phyloP scores from a whole-genome alignment of 2,113 vertebrate species.

The Fregata magnificens region DNA sequence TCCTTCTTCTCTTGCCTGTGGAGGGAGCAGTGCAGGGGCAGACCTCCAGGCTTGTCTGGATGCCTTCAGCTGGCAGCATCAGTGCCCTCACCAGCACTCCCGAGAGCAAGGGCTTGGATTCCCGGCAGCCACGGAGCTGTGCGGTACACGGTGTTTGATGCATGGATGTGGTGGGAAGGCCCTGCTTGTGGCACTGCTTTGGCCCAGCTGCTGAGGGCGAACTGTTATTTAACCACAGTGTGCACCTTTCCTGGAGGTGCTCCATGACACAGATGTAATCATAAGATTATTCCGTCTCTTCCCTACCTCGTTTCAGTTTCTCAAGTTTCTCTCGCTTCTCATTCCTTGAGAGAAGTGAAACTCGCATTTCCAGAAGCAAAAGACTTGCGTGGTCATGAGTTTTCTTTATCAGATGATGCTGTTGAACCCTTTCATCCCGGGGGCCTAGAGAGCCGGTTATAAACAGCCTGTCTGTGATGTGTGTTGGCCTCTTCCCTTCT shows the following conservation, averaged over 20 bases:
- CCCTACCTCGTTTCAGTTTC: not conserved
- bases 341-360: conserved; percentile 29
- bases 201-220: not conserved
- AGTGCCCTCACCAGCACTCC: not conserved
- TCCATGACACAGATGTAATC: not conserved
- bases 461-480: not conserved
- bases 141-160: rapidly evolving
- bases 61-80: not conserved
- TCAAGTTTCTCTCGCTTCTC: not conserved
- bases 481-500: not conserved
- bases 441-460: not conserved
- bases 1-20: not conserved
- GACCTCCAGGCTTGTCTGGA: not conserved
- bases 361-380: not conserved
- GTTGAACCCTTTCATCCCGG: not conserved
- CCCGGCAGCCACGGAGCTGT: not conserved
- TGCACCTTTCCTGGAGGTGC: not conserved
- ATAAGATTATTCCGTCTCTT: not conserved
- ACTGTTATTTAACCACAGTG: not conserved
- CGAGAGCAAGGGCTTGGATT: not conserved
- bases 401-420: conserved; percentile 29
- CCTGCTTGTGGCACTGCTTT: not conserved
- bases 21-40: not conserved
- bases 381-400: not conserved
- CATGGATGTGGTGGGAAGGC: not conserved